Base-by-base conservation (phyloP, 2,113 vertebrate genomes). In the Rhinolophus sinicus region DNA sequence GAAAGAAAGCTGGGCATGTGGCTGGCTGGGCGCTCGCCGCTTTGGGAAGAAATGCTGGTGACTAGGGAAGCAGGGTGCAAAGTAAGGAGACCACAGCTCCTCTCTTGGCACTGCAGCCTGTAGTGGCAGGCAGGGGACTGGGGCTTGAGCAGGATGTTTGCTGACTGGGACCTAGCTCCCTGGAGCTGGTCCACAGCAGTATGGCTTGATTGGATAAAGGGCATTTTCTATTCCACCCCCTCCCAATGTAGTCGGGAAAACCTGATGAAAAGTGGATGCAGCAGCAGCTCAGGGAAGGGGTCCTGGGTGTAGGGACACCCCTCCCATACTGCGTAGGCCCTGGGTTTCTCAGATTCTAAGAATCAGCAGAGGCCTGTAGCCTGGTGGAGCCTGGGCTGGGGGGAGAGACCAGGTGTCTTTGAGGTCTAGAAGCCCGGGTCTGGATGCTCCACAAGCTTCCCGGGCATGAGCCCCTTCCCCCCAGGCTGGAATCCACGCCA, bases 391-490 rank as follows among this genome's bases (percentile, higher is more conserved):
- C 52, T 38, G 78, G 56, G 24, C 67, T 16, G 9, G 2, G 6
- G 58, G 58, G 40, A 56, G 81, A 47, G 47, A 50, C 40, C 2
- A 11, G 40, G 65, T 38, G 54, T 78, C 15, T 11, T 2, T 50
- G 47, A 78, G 47, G 73, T n/a, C n/a, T 69, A 50, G 64, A 67
- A 40, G n/a, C 52, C 80, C 65, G 21, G 30, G 33, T 18, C n/a
- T 60, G 77, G 50, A 35, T 38, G 18, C 69, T 24, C 87, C 26
- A 1, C 40, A 28, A 52, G 64, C 76, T 82, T 64, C 65, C 54
- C 50, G 10, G 90, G 75, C 73, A 33, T 8, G 44, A 52, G 85
- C 92, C 86, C 92, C 92, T 86, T 65, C 22, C 73, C 56, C 67
- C 56, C 24, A 52, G 26, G 81, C 73, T 58, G 81, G 87, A 77